Evolutionary conservation across 2,888 invertebrate species (phyloP).

Genomic region (Epinotia brunnichana): DNA sequence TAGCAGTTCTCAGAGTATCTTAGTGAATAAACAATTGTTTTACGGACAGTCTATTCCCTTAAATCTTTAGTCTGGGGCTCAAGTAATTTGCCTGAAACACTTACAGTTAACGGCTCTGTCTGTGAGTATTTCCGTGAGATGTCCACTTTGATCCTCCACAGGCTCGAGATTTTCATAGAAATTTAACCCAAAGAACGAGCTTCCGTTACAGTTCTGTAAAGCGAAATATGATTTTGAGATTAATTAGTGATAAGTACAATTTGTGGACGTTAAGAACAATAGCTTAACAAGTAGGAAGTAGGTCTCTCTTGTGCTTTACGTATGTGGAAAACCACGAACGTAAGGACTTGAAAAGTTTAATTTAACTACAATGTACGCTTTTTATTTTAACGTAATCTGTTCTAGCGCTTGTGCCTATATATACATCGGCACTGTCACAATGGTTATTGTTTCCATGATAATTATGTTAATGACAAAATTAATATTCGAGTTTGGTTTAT

Average conservation of each 20-base stretch:
- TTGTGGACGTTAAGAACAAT: no score
- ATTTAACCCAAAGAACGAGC: slow-evolving; percentile 57
- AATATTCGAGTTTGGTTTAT: slow-evolving; percentile 23
- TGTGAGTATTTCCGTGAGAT: slow-evolving; percentile 60
- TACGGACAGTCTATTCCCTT: neutral
- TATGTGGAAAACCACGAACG: no score
- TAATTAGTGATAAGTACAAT: neutral
- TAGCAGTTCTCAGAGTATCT: no score
- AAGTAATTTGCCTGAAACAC: slow-evolving; percentile 39
- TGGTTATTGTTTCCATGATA: slow-evolving; percentile 28
- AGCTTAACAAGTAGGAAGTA: no score
- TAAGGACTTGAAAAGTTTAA: neutral
- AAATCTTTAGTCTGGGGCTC: neutral
- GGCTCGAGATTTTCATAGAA: slow-evolving; percentile 57
- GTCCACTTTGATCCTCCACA: slow-evolving; percentile 55
- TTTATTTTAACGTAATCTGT: neutral
- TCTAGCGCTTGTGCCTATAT: no score
- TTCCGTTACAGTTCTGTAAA: slow-evolving; percentile 57
- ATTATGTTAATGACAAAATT: slow-evolving; percentile 36
- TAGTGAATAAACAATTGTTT: neutral
- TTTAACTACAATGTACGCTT: neutral
- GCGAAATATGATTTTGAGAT: neutral
- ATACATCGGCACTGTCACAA: neutral
- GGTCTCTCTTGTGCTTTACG: no score
- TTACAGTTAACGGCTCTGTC: slow-evolving; percentile 57